Percentiles rank a stretch among this genome's conserved stretches.
Conservation (phyloP, 1,140 invertebrate genomes). For the Scaptomyza graminum region DNA sequence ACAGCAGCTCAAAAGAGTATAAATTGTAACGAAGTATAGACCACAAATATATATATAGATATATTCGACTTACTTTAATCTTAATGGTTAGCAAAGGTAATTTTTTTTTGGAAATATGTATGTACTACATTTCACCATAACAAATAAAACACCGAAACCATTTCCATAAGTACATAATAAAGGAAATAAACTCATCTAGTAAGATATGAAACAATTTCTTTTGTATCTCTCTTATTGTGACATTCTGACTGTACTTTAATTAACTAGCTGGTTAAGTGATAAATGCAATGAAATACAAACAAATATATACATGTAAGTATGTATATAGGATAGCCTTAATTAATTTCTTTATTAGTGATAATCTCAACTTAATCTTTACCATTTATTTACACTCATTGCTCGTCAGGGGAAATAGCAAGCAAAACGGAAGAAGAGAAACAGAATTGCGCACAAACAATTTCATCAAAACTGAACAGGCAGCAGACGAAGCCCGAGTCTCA, state of each 20-base stretch:
- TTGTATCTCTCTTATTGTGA: too few relatives aligned
- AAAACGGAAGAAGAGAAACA: conserved; percentile 55
- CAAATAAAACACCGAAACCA: too few relatives aligned
- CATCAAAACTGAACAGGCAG: conserved; percentile 51
- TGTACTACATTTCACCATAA: too few relatives aligned
- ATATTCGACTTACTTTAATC: too few relatives aligned
- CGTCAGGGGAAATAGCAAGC: background rate
- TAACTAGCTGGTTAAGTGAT: conserved; percentile 2
- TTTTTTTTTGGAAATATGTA: too few relatives aligned
- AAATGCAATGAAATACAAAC: background rate
- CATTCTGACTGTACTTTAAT: background rate
- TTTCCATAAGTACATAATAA: too few relatives aligned
- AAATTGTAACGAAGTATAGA: too few relatives aligned
- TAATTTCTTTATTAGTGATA: conserved; percentile 73
- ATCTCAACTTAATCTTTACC: conserved; percentile 72
- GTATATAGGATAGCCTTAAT: conserved; percentile 30
- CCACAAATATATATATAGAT: too few relatives aligned
- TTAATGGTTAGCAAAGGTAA: too few relatives aligned
- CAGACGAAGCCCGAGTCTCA: conserved; percentile 10
- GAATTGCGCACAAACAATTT: conserved; percentile 75
- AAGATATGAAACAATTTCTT: too few relatives aligned
- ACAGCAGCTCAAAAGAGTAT: too few relatives aligned
- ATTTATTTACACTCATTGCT: conserved; percentile 70
- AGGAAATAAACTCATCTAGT: too few relatives aligned
- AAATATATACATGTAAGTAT: background rate